Evolutionary conservation across 2,797 vertebrate genomes (phyloP).

Genomic region (Simalia tracyae): DNA sequence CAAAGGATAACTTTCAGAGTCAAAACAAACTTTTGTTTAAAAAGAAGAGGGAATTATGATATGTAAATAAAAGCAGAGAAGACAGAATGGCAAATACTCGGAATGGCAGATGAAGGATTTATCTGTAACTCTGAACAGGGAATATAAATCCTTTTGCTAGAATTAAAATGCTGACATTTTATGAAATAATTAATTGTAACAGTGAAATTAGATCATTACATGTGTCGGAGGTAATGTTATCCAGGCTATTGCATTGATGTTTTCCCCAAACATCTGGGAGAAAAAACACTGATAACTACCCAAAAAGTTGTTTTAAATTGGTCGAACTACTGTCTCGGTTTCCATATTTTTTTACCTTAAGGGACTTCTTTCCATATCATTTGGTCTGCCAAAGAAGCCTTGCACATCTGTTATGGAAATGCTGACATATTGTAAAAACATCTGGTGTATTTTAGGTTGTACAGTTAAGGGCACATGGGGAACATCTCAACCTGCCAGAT

Average conservation of each 20-base stretch:
- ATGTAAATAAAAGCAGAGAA: constrained; percentile 55
- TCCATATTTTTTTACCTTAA: neutral
- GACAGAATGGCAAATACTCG: constrained; percentile 33
- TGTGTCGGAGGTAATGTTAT: neutral
- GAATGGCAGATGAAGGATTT: constrained; percentile 47
- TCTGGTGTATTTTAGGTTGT: neutral
- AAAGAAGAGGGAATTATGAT: constrained; percentile 39
- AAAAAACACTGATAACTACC: neutral
- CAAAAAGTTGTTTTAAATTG: neutral
- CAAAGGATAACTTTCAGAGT: constrained; percentile 22
- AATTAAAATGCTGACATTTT: constrained; percentile 28
- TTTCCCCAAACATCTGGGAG: neutral
- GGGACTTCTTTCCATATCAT: neutral
- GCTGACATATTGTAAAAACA: neutral
- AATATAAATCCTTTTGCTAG: constrained; percentile 33
- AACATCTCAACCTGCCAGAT: neutral
- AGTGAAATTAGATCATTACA: neutral
- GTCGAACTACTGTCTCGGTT: neutral
- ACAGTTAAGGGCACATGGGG: neutral
- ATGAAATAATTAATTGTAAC: constrained; percentile 28
- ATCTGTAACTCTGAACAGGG: constrained; percentile 47
- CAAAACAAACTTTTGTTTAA: constrained; percentile 29
- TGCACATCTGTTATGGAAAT: neutral
- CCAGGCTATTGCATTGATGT: neutral
- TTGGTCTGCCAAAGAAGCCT: neutral